Conservation (phyloP, 2,888 invertebrate species). For the Muschampia plurimacula region DNA sequence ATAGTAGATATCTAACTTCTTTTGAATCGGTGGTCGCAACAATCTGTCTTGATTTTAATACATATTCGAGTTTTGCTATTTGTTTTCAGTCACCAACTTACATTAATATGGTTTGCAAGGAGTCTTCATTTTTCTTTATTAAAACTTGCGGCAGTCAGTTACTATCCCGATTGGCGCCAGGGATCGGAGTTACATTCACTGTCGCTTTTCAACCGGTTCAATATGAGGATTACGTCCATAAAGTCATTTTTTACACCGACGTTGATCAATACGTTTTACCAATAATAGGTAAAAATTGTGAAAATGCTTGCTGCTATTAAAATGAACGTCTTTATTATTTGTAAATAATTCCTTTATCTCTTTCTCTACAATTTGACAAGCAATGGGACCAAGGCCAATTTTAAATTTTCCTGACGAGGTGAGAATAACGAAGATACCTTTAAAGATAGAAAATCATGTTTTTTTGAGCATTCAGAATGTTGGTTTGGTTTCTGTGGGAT, state of each 20-base stretch:
- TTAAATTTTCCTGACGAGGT: conserved; percentile 73
- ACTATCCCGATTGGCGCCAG: conserved; percentile 88
- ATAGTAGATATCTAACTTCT: too few species aligned
- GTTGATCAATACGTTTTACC: conserved; percentile 83
- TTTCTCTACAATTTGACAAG: conserved; percentile 52
- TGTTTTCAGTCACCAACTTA: conserved; percentile 78
- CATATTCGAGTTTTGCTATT: background rate
- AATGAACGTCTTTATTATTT: background rate
- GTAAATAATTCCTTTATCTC: background rate
- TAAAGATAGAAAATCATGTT: conserved; percentile 66
- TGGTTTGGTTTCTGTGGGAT: conserved; percentile 65
- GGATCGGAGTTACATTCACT: conserved; percentile 87
- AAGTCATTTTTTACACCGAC: conserved; percentile 82
- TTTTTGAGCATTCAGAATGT: conserved; percentile 62
- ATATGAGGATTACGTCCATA: conserved; percentile 83
- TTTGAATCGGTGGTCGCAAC: background rate
- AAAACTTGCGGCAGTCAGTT: conserved; percentile 71
- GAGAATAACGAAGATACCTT: conserved; percentile 63
- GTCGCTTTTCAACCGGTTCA: conserved; percentile 87
- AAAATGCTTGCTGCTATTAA: background rate
- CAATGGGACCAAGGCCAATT: conserved; percentile 74
- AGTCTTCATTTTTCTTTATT: conserved; percentile 81
- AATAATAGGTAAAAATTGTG: conserved; percentile 80
- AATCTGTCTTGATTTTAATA: background rate
- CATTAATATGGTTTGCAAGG: conserved; percentile 77